Base-by-base conservation (phyloP, 30 jellyfish, hydroid and myxozoan species). In the Hydra vulgaris region DNA sequence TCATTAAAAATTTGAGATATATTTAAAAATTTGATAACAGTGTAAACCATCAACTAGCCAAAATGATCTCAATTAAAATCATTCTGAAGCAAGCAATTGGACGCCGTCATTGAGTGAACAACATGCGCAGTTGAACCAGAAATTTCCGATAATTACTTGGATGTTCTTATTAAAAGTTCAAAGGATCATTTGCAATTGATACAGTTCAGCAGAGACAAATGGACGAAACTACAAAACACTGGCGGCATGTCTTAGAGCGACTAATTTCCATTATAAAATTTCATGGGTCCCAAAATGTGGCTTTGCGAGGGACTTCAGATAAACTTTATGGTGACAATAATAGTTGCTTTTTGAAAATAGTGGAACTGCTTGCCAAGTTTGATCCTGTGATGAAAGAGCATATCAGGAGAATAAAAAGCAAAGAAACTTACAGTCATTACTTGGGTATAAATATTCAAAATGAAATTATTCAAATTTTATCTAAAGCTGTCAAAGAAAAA, bases 351-450 rank as follows among this genome's bases (percentile, higher is more conserved):
- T 76, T 76, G 79, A 53, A 76, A 27, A 74, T 76, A 17, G 84
- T 27, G 26, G 20, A 26, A 25, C 84, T 76, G 52, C 80, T 76
- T 24, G 84, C 80, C 84, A 76, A 76, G 27, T 76, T n/a, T 27
- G 80, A 76, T 76, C 23, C 79, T 12, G 79, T 76, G 20, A 26
- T 76, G 27, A 23, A 76, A 27, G 23, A 27, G 78, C 84, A 76
- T 76, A 76, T 76, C 21, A 76, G 66, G 24, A 76, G 66, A 76
- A n/a, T 76, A 18, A 25, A 26, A 76, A 76, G 66, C 78, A 76
- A 24, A 53, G 79, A 74, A 25, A 22, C 4, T 17, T 76, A 74
- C 53, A 76, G 66, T 74, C 54, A 76, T 26, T 21, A 25, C 79
- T 19, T 74, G 66, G 79, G 84, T 20, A 74, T 4, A 25, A 74